phyloP scores from a whole-genome alignment of 2,888 invertebrate genomes.

The Erebia aethiops region DNA sequence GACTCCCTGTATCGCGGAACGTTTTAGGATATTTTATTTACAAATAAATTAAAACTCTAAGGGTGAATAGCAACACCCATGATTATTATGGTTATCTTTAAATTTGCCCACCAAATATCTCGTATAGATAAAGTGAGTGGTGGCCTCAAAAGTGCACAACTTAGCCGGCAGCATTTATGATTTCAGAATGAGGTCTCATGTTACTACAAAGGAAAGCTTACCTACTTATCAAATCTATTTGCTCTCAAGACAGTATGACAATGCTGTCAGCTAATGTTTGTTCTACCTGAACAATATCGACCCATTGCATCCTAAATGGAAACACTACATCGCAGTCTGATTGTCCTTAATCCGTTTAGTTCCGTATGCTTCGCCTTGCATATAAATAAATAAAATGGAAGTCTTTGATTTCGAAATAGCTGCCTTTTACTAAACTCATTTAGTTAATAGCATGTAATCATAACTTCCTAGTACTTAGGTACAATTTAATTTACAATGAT shows the following conservation, averaged over 20 bases:
- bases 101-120: too few relatives aligned
- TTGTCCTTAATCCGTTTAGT: slow-evolving; percentile 2
- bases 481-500: too few relatives aligned
- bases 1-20: too few relatives aligned
- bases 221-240: slow-evolving; percentile 13
- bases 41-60: too few relatives aligned
- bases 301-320: slow-evolving; percentile 36
- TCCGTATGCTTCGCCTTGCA: slow-evolving; percentile 2
- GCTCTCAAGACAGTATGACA: slow-evolving; percentile 23
- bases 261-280: slow-evolving; percentile 40
- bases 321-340: slow-evolving; percentile 5
- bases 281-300: slow-evolving; percentile 36
- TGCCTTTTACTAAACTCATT: too few relatives aligned
- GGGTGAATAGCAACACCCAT: too few relatives aligned
- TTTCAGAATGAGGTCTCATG: neutral
- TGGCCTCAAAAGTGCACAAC: neutral
- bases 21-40: too few relatives aligned
- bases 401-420: neutral
- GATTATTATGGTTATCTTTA: too few relatives aligned
- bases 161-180: neutral
- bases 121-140: too few relatives aligned
- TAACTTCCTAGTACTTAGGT: too few relatives aligned
- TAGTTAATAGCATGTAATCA: too few relatives aligned
- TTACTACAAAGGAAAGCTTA: slow-evolving; percentile 12
- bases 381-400: neutral